phyloP scores from a whole-genome alignment of 2,888 invertebrate species.

The Stenolophus ochropezus region DNA sequence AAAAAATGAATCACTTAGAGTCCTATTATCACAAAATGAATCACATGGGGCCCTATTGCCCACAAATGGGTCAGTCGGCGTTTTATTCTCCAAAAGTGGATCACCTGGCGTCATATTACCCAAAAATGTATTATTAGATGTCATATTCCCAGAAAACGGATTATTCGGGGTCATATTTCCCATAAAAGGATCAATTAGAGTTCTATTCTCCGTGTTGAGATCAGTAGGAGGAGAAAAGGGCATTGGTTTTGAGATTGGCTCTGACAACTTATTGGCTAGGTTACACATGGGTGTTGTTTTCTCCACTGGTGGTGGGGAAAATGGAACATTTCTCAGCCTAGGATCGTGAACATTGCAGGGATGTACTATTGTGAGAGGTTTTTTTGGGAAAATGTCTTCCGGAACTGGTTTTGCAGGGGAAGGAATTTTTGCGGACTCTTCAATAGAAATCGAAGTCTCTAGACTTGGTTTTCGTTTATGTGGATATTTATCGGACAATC shows the following conservation, averaged over 20 bases:
- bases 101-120: too few species aligned
- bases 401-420: too few species aligned
- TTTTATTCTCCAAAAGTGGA: constrained; percentile 3
- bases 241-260: not conserved
- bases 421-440: not conserved
- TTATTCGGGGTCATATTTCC: too few species aligned
- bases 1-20: too few species aligned
- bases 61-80: constrained; percentile 45
- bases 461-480: constrained; percentile 53
- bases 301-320: not conserved
- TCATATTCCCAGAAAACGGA: too few species aligned
- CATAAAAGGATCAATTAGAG: too few species aligned
- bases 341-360: constrained; percentile 49
- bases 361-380: constrained; percentile 15
- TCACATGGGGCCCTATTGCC: constrained; percentile 20
- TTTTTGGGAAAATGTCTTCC: constrained; percentile 4
- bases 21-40: too few species aligned
- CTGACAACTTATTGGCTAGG: not conserved
- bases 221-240: not conserved
- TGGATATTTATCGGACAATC: constrained; percentile 54
- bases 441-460: not conserved
- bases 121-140: too few species aligned
- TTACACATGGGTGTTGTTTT: not conserved
- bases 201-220: too few species aligned
- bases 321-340: not conserved